Base-by-base conservation (phyloP, 2,113 vertebrate species). In the Castor canadensis region DNA sequence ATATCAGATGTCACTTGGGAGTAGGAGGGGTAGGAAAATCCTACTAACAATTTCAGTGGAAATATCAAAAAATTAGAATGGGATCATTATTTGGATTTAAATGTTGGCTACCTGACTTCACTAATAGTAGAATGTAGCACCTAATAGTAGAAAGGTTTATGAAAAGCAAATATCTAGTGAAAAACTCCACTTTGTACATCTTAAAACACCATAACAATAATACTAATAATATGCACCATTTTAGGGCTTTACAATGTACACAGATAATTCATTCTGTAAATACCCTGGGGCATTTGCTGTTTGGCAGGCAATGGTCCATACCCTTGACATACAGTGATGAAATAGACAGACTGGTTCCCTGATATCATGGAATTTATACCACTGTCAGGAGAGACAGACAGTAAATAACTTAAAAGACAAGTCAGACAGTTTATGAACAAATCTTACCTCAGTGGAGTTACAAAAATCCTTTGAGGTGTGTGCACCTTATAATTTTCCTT, bases 91-190 rank as follows among this genome's bases (percentile, higher is more conserved):
- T 92, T 92, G 49, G 94, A 85, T 60, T 72, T 87, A 87, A 80
- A 38, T 90, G 32, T 52, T 88, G 49, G 35, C 72, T 91, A 19
- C 80, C 64, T 64, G 11, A 90, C 64, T 83, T 93, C 43, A 83
- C 45, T 94, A 58, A 58, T 85, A 32, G 56, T 89, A 16, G 10
- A 56, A n/a, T n/a, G n/a, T n/a, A n/a, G n/a, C n/a, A n/a, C n/a
- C n/a, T 62, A 47, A 67, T 85, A 87, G 20, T 72, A 49, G 75
- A 90, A 43, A 47, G 66, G 45, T 73, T 79, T 91, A 82, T 83
- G 89, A 85, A 94, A 95, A 94, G 43, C 87, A 81, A 91, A 67
- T 82, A 38, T 69, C 47, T 93, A 92, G 72, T 66, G 85, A 64
- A 91, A 95, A 91, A 80, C 13, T 58, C 38, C 7, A 71, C 22